Evolutionary conservation across 1,140 invertebrate genomes (phyloP), one percentile per base, ranked within the genome.

Genomic region (Forficula auricularia): DNA sequence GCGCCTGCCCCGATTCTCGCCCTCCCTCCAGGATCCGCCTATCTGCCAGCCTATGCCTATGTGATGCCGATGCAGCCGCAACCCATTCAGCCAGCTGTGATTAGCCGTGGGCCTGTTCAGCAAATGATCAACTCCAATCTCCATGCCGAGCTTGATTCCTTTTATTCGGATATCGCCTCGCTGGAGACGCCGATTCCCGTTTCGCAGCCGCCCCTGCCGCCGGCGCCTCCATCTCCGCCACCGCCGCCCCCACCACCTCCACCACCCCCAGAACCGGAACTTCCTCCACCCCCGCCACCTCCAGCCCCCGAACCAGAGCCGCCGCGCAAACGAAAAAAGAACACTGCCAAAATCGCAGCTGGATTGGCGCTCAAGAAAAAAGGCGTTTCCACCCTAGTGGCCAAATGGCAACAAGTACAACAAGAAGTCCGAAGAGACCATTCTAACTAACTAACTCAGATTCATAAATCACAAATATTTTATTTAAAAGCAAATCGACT

Each of bases 371-470:
- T 79, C 53, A 79, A 79, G 54, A 79, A 79, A 51, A 79, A 79
- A 53, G 73, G 75, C 49, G 73, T 81, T 12, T 73, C 75, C 2
- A 71, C 68, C 30, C 61, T 80, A 54, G 77, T 81, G 1, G 73
- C 77, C 19, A 81, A 79, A 49, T 80, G 77, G 77, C 74, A 79
- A 54, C 73, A 72, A 49, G 73, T 75, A 37, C 76, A 79, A 54
- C 66, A 72, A 48, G 68, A 75, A 35, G 50, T 53, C 19, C 35
- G 52, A 22, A 48, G 49, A 18, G 53, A 56, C 34, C 14, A 43
- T 13, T 20, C 19, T 19, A 43, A 27, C 22, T 18, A 13, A 20
- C 13, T 13, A 39, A n/a, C 18, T 37, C 35, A 12, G 35, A n/a
- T n/a, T n/a, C n/a, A n/a, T n/a, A n/a, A n/a, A n/a, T n/a, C n/a